Conservation (phyloP, 1,140 invertebrate genomes). For the Chionoecetes opilio region DNA sequence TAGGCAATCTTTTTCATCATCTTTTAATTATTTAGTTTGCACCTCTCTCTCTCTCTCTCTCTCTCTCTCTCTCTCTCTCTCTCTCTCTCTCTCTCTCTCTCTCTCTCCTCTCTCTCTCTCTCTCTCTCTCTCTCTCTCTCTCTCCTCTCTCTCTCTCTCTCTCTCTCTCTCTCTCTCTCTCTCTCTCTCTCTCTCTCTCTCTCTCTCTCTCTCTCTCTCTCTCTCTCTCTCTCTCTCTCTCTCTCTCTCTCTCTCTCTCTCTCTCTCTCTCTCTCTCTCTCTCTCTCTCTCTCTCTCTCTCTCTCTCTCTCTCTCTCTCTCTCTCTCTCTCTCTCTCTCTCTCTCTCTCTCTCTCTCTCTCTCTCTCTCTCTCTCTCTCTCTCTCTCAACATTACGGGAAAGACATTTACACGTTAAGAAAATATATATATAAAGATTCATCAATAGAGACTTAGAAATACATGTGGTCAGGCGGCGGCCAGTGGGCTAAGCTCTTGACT, state of each 20-base stretch:
- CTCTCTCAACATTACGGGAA: too few species aligned
- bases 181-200: not conserved
- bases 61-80: not conserved
- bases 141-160: not conserved
- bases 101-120: not conserved
- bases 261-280: not conserved
- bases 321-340: slow-evolving; percentile 40
- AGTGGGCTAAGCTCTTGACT: too few species aligned
- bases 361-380: too few species aligned
- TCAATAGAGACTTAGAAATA: too few species aligned
- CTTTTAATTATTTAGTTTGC: too few species aligned
- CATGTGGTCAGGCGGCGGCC: too few species aligned
- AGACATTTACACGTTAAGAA: too few species aligned
- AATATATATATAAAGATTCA: too few species aligned
- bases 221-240: not conserved
- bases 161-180: slow-evolving; percentile 54
- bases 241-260: slow-evolving; percentile 37
- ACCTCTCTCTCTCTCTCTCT: too few species aligned
- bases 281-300: not conserved
- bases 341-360: not conserved
- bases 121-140: not conserved
- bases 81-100: not conserved
- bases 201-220: not conserved
- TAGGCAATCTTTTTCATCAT: too few species aligned
- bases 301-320: not conserved